Conservation (phyloP, 1,140 invertebrate species). For the Cydia strobilella region DNA sequence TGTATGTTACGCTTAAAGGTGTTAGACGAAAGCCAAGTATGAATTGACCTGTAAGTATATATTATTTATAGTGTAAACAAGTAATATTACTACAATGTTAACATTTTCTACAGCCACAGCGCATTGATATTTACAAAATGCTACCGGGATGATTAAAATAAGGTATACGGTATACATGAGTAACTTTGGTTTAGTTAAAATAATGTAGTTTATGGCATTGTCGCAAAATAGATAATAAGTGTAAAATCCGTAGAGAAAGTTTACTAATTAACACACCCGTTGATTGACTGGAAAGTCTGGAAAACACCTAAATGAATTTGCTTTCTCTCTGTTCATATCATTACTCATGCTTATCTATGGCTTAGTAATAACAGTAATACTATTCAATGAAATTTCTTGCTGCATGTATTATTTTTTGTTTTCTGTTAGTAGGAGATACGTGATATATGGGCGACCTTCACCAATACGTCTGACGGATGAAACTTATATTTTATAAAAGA, state of each 20-base stretch:
- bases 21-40: background rate
- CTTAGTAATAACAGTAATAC: background rate
- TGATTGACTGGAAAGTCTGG: background rate
- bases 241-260: background rate
- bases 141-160: background rate
- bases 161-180: background rate
- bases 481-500: too few species aligned
- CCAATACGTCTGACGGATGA: too few species aligned
- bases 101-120: slow-evolving; percentile 1
- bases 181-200: background rate
- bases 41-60: background rate
- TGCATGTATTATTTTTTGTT: too few species aligned
- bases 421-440: too few species aligned
- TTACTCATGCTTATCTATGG: background rate
- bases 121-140: slow-evolving; percentile 4
- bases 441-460: too few species aligned
- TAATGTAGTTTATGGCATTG: background rate
- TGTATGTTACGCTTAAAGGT: background rate
- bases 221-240: background rate
- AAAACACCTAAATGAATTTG: background rate
- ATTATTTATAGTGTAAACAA: background rate
- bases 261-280: background rate
- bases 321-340: background rate
- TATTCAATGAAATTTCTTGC: too few species aligned
- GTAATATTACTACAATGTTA: background rate